phyloP scores from a whole-genome alignment of 2,113 vertebrate species.

The Tringa solitaria region DNA sequence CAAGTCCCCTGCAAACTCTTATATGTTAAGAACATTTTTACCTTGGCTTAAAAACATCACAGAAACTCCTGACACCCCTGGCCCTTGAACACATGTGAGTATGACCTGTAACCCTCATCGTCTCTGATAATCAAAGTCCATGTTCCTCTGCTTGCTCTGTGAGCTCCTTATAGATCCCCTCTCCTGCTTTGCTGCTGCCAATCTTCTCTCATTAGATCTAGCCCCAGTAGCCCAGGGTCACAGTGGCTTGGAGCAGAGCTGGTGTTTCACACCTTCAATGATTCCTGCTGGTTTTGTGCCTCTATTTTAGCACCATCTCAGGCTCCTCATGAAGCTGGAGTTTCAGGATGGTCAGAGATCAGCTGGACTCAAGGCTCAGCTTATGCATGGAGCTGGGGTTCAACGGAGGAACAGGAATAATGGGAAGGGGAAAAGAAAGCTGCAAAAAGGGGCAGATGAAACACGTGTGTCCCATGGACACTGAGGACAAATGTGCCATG shows the following conservation, averaged over 20 bases:
- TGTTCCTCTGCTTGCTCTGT: not conserved
- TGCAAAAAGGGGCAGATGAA: not conserved
- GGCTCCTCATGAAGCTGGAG: not conserved
- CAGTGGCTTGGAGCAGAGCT: not conserved
- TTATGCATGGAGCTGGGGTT: not conserved
- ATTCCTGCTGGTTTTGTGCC: not conserved
- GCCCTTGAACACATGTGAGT: not conserved
- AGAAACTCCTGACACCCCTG: not conserved
- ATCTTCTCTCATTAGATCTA: not conserved
- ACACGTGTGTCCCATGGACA: not conserved
- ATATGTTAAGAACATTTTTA: not conserved
- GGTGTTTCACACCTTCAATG: rapidly evolving
- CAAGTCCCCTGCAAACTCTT: not conserved
- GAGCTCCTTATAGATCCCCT: not conserved
- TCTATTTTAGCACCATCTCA: not conserved
- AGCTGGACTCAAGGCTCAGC: not conserved
- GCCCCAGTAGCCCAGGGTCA: not conserved
- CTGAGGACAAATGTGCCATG: not conserved
- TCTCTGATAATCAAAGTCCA: not conserved
- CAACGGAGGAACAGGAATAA: rapidly evolving
- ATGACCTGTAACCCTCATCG: not conserved
- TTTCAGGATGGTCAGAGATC: not conserved
- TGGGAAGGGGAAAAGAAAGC: not conserved
- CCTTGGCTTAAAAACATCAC: not conserved
- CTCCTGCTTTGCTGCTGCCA: not conserved